Base-by-base conservation (phyloP, 2,888 invertebrate species). In the Scaptomyza cyrtandrae region DNA sequence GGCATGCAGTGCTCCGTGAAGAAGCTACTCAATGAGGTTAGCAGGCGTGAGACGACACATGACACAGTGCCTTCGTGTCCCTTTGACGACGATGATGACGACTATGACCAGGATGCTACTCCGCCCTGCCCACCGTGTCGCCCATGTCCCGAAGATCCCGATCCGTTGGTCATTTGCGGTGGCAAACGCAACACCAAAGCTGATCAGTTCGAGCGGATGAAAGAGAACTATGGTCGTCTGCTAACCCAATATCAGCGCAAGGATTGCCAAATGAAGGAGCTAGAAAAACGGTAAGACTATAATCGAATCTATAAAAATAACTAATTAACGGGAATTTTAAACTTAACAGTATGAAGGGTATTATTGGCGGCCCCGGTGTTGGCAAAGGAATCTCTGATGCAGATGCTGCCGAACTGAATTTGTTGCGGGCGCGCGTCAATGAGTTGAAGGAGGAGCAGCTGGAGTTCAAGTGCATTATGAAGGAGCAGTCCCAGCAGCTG, bases 391-490 rank as follows among this genome's bases (percentile, higher is more conserved):
- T 43, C 4, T 78, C 61, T 6, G 81, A 80, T 37, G 86, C 83
- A 0, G 89, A 90, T 44, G 82, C 90, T 4, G 86, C 90, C 0
- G 86, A 86, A 35, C 59, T 90, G 5, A 84, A 90, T 55, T 63
- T 92, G 11, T 58, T 91, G 13, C 88, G 91, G 0, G 78, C 83
- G 2, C 88, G 91, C 6, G 83, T 91, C 9, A 86, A 82, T 13
- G 91, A 92, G 19, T 62, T 91, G 55, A 88, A 89, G 52, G 92
- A 91, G 64, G 92, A 92, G 54, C 91, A 91, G 59, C 62, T 87
- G 3, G 91, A 92, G 68, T 91, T 91, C 64, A 91, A 90, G 69
- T 91, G 91, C 49, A 85, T 92, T 10, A 91, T 92, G 78, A 90
- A 89, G 53, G 92, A 92, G 59, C 91, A 92, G 68, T 89, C 91